Percentiles rank a stretch among this genome's conserved stretches.
These are phyloP conservation scores for Periophthalmodon schlosseri DNA, from an alignment of 2,113 vertebrate genomes.

Conservation along the genomic window DNA sequence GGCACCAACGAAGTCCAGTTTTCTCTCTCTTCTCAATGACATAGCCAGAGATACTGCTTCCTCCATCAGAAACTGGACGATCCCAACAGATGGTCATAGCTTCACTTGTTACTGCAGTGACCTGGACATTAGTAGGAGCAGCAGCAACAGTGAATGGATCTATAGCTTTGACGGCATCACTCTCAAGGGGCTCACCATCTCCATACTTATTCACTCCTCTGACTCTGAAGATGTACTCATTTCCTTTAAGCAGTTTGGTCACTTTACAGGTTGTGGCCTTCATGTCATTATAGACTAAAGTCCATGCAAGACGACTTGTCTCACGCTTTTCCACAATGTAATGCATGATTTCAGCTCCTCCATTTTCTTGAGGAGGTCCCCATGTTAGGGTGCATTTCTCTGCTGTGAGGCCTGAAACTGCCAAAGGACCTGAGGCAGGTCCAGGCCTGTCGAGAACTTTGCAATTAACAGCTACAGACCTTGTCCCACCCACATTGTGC, in stretches of 20 bases:
- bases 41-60: conserved; percentile 91
- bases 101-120: conserved; percentile 90
- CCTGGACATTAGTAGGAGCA: conserved; percentile 89
- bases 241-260: conserved; percentile 93
- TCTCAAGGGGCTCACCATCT: conserved; percentile 90
- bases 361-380: conserved; percentile 95
- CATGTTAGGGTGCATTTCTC: conserved; percentile 94
- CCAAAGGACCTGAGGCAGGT: conserved; percentile 90
- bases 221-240: conserved; percentile 97
- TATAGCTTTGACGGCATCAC: conserved; percentile 85
- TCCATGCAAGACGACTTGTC: conserved; percentile 96
- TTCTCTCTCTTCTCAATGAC: conserved; percentile 96
- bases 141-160: conserved; percentile 91
- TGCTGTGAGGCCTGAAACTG: conserved; percentile 87
- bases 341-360: conserved; percentile 93
- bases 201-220: conserved; percentile 95
- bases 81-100: conserved; percentile 98
- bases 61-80: conserved; percentile 92
- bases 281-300: conserved; percentile 89
- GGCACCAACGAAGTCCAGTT: conserved; percentile 91
- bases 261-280: conserved; percentile 95
- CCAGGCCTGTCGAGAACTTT: conserved; percentile 97
- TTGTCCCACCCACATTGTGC: conserved; percentile 94
- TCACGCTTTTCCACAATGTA: conserved; percentile 97
- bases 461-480: conserved; percentile 88